A percentile compares a stretch with the other conserved stretches of the same genome.
These are phyloP conservation scores for Calameuta idolon DNA, from an alignment of 2,888 invertebrate species.

Conservation along the genomic window DNA sequence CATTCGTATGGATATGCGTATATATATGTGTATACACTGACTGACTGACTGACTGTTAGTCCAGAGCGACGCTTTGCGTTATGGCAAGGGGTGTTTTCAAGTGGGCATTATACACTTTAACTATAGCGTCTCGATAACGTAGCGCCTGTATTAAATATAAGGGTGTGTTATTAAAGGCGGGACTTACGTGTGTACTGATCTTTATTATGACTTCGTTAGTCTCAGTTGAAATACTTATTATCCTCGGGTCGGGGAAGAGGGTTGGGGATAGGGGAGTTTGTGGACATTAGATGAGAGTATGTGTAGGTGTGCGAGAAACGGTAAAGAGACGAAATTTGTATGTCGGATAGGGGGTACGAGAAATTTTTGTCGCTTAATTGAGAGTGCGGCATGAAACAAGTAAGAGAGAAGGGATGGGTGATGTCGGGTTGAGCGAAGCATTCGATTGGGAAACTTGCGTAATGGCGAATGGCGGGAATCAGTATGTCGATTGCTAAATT, in stretches of 20 bases:
- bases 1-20: too few species aligned
- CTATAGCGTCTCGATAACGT: slow-evolving; percentile 55
- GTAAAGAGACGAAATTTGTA: too few species aligned
- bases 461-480: background rate
- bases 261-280: background rate
- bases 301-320: too few species aligned
- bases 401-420: too few species aligned
- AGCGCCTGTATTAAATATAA: slow-evolving; percentile 60
- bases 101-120: slow-evolving; percentile 35
- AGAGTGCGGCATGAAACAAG: too few species aligned
- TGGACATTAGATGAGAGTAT: too few species aligned
- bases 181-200: background rate
- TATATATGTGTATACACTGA: too few species aligned
- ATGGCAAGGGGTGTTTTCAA: slow-evolving; percentile 27
- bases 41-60: too few species aligned
- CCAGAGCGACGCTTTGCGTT: too few species aligned
- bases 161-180: slow-evolving; percentile 16
- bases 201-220: slow-evolving; percentile 11
- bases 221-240: background rate
- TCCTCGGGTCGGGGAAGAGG: background rate
- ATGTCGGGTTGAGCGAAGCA: background rate
- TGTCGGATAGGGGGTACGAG: too few species aligned
- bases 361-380: too few species aligned
- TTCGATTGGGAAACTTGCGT: background rate
- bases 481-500: too few species aligned